phyloP scores from a whole-genome alignment of 2,888 invertebrate genomes.

The Dynastes tityus region DNA sequence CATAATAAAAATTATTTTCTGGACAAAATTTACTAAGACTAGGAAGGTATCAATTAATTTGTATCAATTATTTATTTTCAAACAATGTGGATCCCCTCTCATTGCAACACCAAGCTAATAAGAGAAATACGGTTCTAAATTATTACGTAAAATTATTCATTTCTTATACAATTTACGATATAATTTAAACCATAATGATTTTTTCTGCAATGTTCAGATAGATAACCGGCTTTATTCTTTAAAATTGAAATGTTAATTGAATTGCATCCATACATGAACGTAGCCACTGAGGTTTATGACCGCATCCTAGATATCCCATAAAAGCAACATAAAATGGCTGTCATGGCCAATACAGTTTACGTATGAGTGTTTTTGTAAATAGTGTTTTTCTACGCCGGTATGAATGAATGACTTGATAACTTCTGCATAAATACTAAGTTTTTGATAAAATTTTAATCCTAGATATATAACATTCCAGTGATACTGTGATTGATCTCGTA shows the following conservation, averaged over 20 bases:
- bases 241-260: too few species aligned
- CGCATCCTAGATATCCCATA: slow-evolving; percentile 52
- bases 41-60: too few species aligned
- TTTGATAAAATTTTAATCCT: slow-evolving; percentile 34
- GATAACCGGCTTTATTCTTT: too few species aligned
- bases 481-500: slow-evolving; percentile 47
- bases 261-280: slow-evolving; percentile 12
- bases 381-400: slow-evolving; percentile 43
- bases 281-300: slow-evolving; percentile 49
- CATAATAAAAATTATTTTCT: too few species aligned
- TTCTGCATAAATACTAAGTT: slow-evolving; percentile 21
- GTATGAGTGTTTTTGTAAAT: slow-evolving; percentile 49
- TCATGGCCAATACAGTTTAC: slow-evolving; percentile 56
- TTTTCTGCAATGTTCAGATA: neutral
- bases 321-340: slow-evolving; percentile 58
- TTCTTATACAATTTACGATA: too few species aligned
- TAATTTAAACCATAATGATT: neutral
- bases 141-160: too few species aligned
- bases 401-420: slow-evolving; percentile 48
- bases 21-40: too few species aligned
- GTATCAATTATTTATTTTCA: too few species aligned
- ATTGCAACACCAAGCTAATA: too few species aligned
- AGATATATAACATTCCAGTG: slow-evolving; percentile 39
- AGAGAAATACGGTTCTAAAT: too few species aligned
- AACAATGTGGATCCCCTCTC: too few species aligned